Percentiles rank a stretch among this genome's conserved stretches.
phyloP scores from a whole-genome alignment of 2,113 vertebrate species.

The Saccopteryx leptura region DNA sequence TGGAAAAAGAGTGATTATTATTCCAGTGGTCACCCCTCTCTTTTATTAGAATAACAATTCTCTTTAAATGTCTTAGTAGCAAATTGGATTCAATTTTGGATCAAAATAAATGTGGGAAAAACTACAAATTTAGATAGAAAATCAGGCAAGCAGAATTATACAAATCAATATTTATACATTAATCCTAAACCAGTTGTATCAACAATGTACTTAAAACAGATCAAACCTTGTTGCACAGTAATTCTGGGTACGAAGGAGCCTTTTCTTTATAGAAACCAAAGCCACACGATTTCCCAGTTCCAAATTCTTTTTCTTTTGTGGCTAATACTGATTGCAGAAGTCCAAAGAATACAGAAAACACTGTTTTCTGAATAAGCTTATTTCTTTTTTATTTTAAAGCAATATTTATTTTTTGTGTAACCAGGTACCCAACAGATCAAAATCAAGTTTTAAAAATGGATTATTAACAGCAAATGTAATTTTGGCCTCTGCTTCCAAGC shows the following conservation, averaged over 20 bases:
- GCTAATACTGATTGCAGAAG: constrained; percentile 45
- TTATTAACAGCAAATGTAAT: constrained; percentile 5
- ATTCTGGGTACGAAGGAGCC: neutral
- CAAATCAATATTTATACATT: constrained; percentile 17
- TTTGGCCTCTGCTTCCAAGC: neutral
- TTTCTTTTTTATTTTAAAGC: constrained; percentile 58
- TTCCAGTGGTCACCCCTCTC: neutral
- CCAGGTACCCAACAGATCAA: neutral
- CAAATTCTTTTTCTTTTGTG: constrained; percentile 55
- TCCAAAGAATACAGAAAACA: constrained; percentile 57
- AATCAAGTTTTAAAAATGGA: constrained; percentile 21
- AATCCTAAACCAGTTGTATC: neutral
- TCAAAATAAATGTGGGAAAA: constrained; percentile 33
- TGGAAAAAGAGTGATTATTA: neutral
- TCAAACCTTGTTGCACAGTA: neutral
- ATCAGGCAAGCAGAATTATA: neutral
- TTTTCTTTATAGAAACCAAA: constrained; percentile 60
- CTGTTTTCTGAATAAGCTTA: constrained; percentile 20
- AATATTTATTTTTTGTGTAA: constrained; percentile 7
- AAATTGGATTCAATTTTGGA: constrained; percentile 7
- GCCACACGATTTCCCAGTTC: constrained; percentile 32
- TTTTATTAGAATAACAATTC: neutral
- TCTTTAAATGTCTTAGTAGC: neutral
- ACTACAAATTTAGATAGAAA: neutral
- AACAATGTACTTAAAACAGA: constrained; percentile 29